A percentile compares a stretch with the other conserved stretches of the same genome.
phyloP scores from a whole-genome alignment of 2,113 vertebrate species.

The Xyliphius kryptos region DNA sequence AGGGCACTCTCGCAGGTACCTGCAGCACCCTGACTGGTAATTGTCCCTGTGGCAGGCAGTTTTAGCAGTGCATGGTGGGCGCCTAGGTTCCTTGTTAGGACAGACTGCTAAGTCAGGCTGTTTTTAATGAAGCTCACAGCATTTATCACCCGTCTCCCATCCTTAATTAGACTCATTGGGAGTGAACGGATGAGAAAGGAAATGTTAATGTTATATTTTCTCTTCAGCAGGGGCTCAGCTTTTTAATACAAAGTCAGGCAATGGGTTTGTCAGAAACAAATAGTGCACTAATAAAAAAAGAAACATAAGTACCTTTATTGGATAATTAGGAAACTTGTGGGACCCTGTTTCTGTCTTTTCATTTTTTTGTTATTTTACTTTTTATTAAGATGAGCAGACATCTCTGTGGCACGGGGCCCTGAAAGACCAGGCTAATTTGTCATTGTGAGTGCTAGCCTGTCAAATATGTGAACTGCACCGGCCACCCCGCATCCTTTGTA shows the following conservation, averaged over 20 bases:
- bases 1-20: slow-evolving; percentile 52
- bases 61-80: slow-evolving; percentile 36
- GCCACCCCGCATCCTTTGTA: slow-evolving; percentile 13
- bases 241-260: not conserved
- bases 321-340: not conserved
- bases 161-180: slow-evolving; percentile 61
- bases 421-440: slow-evolving; percentile 36
- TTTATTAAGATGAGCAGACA: slow-evolving; percentile 8
- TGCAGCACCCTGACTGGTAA: slow-evolving; percentile 51
- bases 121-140: slow-evolving; percentile 67
- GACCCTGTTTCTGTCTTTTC: not conserved
- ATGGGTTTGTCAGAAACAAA: not conserved
- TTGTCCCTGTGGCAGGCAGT: slow-evolving; percentile 57
- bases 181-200: slow-evolving; percentile 43
- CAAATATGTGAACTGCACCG: slow-evolving; percentile 17
- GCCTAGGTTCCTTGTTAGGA: slow-evolving; percentile 38
- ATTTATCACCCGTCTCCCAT: slow-evolving; percentile 60
- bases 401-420: slow-evolving; percentile 5
- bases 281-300: slow-evolving; percentile 2
- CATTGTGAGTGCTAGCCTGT: slow-evolving; percentile 23
- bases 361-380: not conserved
- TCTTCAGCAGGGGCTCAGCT: slow-evolving; percentile 43
- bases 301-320: not conserved
- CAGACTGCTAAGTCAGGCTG: slow-evolving; percentile 66
- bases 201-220: slow-evolving; percentile 55